phyloP scores from a whole-genome alignment of 2,888 invertebrate genomes.

The Apamea crenata region DNA sequence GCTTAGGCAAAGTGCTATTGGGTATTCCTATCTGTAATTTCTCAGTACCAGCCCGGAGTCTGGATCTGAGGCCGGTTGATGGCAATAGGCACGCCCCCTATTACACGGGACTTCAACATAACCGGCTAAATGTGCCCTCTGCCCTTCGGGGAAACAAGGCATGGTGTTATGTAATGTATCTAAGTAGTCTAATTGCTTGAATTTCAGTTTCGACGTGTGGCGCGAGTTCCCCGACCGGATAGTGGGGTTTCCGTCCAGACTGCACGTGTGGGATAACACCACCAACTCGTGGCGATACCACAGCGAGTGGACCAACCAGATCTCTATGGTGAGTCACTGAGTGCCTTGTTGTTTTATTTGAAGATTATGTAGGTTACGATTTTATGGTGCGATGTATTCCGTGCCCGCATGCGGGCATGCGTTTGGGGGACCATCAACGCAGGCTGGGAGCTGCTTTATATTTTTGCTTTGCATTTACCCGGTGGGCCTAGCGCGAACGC shows the following conservation, averaged over 20 bases:
- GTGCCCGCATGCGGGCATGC: background rate
- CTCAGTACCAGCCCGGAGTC: background rate
- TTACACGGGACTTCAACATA: background rate
- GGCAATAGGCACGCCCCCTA: no score
- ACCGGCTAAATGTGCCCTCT: background rate
- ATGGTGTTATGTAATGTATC: background rate
- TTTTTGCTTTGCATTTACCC: no score
- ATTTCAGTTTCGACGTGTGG: conserved; percentile 95
- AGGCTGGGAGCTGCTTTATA: background rate
- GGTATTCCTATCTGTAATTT: background rate
- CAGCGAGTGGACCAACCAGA: conserved; percentile 99
- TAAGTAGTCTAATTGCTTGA: conserved; percentile 1
- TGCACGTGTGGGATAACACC: conserved; percentile 97
- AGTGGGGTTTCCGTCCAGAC: conserved; percentile 98
- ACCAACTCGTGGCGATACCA: conserved; percentile 97
- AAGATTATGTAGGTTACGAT: background rate
- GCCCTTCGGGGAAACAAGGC: background rate
- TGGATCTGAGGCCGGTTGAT: background rate
- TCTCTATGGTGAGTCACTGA: conserved; percentile 94
- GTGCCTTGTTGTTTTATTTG: background rate
- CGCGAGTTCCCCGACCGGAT: conserved; percentile 98
- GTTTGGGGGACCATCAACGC: background rate
- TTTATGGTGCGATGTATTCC: no score
- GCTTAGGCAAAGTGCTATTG: background rate
- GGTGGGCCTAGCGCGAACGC: no score